Conservation (phyloP, 37 sponge, comb jelly and placozoan genomes). For the Mnemiopsis leidyi region DNA sequence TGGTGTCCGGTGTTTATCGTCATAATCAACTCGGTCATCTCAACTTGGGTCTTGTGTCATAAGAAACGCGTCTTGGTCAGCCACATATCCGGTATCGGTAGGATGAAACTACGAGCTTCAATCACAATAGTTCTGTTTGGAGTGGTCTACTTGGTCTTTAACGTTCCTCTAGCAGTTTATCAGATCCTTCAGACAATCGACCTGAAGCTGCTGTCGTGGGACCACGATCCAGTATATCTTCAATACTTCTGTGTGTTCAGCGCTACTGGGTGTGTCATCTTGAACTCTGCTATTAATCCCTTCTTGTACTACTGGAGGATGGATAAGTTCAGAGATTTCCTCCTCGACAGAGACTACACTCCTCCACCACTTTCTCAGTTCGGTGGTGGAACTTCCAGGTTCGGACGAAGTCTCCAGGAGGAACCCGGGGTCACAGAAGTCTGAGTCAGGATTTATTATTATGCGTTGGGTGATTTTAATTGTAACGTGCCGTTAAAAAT, state of each 20-base stretch:
- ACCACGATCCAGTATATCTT: not conserved
- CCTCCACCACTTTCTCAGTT: too few relatives aligned
- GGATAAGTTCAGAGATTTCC: not conserved
- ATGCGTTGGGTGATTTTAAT: too few relatives aligned
- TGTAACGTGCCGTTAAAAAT: too few relatives aligned
- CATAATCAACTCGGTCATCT: not conserved
- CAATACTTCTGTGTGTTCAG: not conserved
- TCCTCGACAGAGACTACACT: not conserved
- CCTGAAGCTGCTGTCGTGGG: not conserved
- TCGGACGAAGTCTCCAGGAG: too few relatives aligned
- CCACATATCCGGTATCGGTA: not conserved
- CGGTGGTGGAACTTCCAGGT: too few relatives aligned
- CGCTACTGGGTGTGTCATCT: not conserved
- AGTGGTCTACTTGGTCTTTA: not conserved
- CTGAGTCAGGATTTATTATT: too few relatives aligned
- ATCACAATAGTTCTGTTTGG: conserved; percentile 7
- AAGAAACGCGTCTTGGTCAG: not conserved
- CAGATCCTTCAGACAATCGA: not conserved
- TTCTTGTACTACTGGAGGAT: conserved; percentile 6
- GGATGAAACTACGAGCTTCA: not conserved
- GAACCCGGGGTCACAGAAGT: too few relatives aligned
- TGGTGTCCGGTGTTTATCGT: not conserved
- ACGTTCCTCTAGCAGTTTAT: not conserved
- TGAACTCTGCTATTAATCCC: not conserved
- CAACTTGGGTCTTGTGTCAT: not conserved